Evolutionary conservation across 2,888 invertebrate genomes (phyloP).

Genomic region (Syrphus vitripennis): DNA sequence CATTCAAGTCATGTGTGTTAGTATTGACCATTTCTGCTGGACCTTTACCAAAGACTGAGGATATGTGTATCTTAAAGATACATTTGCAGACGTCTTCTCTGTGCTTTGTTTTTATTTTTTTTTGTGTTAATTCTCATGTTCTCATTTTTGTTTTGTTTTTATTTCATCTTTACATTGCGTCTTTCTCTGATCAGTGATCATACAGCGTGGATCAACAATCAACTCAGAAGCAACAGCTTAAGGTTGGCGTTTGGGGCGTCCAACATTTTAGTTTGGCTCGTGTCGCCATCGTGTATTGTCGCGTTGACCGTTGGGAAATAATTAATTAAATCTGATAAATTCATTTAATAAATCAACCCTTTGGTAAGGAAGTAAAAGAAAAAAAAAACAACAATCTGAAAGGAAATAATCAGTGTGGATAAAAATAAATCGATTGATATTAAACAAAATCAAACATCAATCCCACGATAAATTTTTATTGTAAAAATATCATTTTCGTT

Average conservation of each 20-base stretch:
- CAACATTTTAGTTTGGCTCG: conserved; percentile 81
- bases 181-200: conserved; percentile 38
- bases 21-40: conserved; percentile 15
- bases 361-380: conserved; percentile 12
- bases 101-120: conserved; percentile 2
- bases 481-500: neutral
- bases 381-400: too few species aligned
- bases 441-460: conserved; percentile 16
- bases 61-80: conserved; percentile 27
- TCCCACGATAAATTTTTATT: too few species aligned
- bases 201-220: conserved; percentile 31
- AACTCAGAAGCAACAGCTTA: conserved; percentile 58
- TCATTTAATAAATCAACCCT: conserved; percentile 7
- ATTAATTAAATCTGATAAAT: conserved; percentile 13
- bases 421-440: conserved; percentile 21
- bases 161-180: conserved; percentile 6
- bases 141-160: conserved; percentile 36
- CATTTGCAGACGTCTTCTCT: conserved; percentile 11
- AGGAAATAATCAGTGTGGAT: neutral
- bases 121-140: neutral
- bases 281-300: conserved; percentile 81
- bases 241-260: conserved; percentile 72
- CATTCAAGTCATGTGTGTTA: neutral
- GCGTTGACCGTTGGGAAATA: conserved; percentile 73
- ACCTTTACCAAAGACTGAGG: neutral